phyloP scores from a whole-genome alignment of 2,113 vertebrate species.

The Chinchilla lanigera region DNA sequence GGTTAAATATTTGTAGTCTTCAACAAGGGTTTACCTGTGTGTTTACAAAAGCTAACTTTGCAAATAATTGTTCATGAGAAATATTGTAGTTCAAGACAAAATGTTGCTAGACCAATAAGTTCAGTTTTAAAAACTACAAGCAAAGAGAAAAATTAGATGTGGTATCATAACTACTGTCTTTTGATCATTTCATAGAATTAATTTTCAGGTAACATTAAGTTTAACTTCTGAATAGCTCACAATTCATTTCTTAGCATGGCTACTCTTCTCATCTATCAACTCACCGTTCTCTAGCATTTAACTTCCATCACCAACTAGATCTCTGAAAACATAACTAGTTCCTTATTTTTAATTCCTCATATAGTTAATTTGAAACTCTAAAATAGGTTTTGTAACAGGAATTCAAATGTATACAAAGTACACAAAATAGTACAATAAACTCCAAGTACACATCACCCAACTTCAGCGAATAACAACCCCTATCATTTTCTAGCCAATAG shows the following conservation, averaged over 20 bases:
- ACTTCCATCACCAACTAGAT: not conserved
- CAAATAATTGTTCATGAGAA: not conserved
- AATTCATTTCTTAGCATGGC: not conserved
- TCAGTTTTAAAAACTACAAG: not conserved
- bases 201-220: not conserved
- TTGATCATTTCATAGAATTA: not conserved
- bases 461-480: not conserved
- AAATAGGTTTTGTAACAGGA: not conserved
- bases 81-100: not conserved
- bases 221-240: not conserved
- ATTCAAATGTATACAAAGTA: not conserved
- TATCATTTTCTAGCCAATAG: not conserved
- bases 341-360: not conserved
- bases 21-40: not conserved
- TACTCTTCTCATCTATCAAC: not conserved
- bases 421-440: not conserved
- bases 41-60: conserved; percentile 38
- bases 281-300: not conserved
- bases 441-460: not conserved
- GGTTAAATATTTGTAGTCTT: not conserved
- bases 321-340: not conserved
- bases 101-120: not conserved
- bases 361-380: not conserved
- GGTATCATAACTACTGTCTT: not conserved
- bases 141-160: not conserved